Evolutionary conservation across 2,888 invertebrate species (phyloP).

Genomic region (Panorpa germanica): DNA sequence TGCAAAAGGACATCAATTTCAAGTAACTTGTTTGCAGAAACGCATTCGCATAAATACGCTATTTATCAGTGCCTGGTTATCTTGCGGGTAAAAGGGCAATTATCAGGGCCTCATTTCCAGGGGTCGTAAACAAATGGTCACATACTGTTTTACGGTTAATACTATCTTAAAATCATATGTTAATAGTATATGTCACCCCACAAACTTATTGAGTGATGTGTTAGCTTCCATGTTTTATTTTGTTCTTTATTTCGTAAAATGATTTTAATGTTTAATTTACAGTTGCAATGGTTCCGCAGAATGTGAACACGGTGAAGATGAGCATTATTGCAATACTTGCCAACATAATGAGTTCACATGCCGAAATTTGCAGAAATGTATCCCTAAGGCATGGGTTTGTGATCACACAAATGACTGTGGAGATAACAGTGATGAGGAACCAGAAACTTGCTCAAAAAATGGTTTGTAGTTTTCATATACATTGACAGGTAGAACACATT

Average conservation of each 20-base stretch:
- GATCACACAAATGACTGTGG: constrained; percentile 44
- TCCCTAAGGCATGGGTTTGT: constrained; percentile 35
- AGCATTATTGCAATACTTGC: constrained; percentile 35
- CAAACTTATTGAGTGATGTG: no score
- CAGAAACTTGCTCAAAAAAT: constrained; percentile 15
- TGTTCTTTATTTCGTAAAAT: not conserved
- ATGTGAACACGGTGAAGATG: constrained; percentile 56
- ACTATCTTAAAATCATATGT: no score
- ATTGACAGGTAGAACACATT: not conserved
- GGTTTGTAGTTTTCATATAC: not conserved
- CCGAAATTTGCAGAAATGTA: constrained; percentile 35
- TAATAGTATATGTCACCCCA: no score
- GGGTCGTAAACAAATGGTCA: no score
- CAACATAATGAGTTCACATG: constrained; percentile 29
- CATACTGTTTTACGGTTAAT: no score
- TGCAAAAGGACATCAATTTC: no score
- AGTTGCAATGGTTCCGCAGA: constrained; percentile 47
- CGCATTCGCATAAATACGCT: no score
- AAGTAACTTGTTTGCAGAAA: no score
- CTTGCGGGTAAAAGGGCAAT: no score
- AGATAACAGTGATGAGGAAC: constrained; percentile 54
- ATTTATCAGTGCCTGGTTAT: no score
- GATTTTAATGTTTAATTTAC: constrained; percentile 1
- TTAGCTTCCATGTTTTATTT: no score
- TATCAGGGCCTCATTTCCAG: no score